Percentiles rank a stretch among this genome's conserved stretches.
phyloP scores from a whole-genome alignment of 2,888 invertebrate species.

The Chalcis sispes region DNA sequence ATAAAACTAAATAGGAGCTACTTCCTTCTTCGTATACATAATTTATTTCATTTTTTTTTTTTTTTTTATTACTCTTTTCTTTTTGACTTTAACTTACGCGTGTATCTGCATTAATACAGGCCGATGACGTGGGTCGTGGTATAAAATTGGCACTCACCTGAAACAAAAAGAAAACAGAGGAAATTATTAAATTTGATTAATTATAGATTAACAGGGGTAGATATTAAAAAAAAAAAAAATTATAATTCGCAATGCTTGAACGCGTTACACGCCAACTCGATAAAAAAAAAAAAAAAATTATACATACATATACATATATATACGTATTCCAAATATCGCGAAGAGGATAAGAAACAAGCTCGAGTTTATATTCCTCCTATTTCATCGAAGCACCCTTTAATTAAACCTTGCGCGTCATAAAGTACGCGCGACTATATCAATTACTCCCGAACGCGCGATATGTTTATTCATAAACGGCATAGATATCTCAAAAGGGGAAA shows the following conservation, averaged over 20 bases:
- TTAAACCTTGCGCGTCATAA: too few relatives aligned
- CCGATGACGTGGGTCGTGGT: not conserved
- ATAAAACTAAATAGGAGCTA: too few relatives aligned
- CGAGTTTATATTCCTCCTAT: too few relatives aligned
- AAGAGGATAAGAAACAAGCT: not conserved
- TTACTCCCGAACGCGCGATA: not conserved
- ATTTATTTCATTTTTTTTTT: too few relatives aligned
- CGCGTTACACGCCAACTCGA: constrained; percentile 10
- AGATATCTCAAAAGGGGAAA: too few relatives aligned
- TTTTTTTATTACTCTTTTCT: not conserved
- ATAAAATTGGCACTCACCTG: constrained; percentile 16
- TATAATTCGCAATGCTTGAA: not conserved
- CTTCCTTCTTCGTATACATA: too few relatives aligned
- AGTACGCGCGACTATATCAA: not conserved
- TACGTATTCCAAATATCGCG: too few relatives aligned
- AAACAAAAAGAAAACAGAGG: constrained; percentile 21
- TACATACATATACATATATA: not conserved
- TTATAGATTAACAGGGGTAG: not conserved
- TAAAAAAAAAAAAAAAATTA: not conserved
- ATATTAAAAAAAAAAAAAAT: not conserved
- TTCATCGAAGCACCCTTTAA: too few relatives aligned
- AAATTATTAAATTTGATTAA: constrained; percentile 4
- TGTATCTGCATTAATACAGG: not conserved
- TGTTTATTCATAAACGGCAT: constrained; percentile 32
- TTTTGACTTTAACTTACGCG: not conserved